These are phyloP conservation scores for Drosophila micromelanica DNA, from an alignment of 1,140 invertebrate genomes.

Conservation along the genomic window DNA sequence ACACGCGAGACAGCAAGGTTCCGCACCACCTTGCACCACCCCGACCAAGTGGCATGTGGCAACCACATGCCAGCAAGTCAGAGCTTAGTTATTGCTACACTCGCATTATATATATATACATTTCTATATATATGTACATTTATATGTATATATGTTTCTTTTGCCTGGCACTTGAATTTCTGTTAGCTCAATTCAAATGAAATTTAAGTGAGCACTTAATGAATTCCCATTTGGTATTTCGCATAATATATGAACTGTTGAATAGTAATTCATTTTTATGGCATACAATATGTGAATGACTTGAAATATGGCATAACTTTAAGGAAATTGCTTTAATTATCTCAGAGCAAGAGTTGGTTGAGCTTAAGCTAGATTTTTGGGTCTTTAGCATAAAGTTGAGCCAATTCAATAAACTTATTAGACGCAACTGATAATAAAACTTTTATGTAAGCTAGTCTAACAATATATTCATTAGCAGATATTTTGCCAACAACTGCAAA, in stretches of 20 bases:
- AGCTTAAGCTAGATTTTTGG: background rate
- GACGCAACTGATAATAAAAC: background rate
- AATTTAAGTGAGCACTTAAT: constrained; percentile 50
- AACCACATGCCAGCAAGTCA: constrained; percentile 37
- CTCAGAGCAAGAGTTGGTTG: background rate
- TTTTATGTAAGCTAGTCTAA: background rate
- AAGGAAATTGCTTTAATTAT: constrained; percentile 6
- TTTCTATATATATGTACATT: too few relatives aligned
- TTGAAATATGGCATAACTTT: constrained; percentile 11
- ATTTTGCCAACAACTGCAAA: background rate
- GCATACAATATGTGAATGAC: background rate
- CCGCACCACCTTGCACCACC: background rate
- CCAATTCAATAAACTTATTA: background rate
- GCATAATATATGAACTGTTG: constrained; percentile 20
- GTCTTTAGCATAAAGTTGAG: background rate
- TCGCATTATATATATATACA: constrained; percentile 40
- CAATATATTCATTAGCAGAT: background rate
- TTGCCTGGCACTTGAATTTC: constrained; percentile 57
- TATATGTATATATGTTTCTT: constrained; percentile 49
- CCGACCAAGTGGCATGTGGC: background rate
- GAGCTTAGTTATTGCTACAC: constrained; percentile 50
- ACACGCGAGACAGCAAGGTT: constrained; percentile 44
- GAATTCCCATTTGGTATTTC: constrained; percentile 7
- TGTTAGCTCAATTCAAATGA: constrained; percentile 67
- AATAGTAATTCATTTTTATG: constrained; percentile 12